A percentile compares a stretch with the other conserved stretches of the same genome.
phyloP scores from a whole-genome alignment of 2,113 vertebrate genomes.

The Notiomystis cincta region DNA sequence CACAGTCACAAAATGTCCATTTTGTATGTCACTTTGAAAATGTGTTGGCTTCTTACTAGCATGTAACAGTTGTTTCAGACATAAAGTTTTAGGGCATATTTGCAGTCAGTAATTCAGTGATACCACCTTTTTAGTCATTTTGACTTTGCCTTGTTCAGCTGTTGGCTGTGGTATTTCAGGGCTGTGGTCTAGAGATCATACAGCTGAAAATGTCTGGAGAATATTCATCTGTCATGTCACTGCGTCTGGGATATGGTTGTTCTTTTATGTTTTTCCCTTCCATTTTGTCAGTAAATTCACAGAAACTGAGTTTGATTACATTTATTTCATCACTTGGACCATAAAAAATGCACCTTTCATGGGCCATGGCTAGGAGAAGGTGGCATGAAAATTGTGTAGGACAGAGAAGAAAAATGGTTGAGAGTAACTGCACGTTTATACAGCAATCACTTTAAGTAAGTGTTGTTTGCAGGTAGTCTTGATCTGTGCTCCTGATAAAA shows the following conservation, averaged over 20 bases:
- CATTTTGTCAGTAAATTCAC: background rate
- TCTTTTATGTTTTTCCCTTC: slow-evolving; percentile 1
- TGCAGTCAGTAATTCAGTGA: background rate
- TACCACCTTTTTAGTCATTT: background rate
- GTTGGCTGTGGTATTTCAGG: background rate
- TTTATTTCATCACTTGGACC: background rate
- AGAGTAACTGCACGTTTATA: background rate
- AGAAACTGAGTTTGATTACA: background rate
- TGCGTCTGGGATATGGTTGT: background rate
- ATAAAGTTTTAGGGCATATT: background rate
- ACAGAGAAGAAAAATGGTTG: background rate
- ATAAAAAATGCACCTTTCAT: background rate
- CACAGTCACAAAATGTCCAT: background rate
- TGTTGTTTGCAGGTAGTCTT: background rate
- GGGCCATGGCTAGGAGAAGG: background rate
- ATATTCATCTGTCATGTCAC: background rate
- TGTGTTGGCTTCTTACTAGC: background rate
- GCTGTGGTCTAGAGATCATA: background rate
- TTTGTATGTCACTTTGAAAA: background rate
- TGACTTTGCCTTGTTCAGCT: background rate
- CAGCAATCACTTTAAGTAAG: background rate
- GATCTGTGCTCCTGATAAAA: background rate
- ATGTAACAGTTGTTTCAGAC: background rate
- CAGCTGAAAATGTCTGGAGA: background rate
- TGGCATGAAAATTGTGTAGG: background rate